Base-by-base conservation (phyloP, 1,140 invertebrate genomes). In the Lepidurus couesii region DNA sequence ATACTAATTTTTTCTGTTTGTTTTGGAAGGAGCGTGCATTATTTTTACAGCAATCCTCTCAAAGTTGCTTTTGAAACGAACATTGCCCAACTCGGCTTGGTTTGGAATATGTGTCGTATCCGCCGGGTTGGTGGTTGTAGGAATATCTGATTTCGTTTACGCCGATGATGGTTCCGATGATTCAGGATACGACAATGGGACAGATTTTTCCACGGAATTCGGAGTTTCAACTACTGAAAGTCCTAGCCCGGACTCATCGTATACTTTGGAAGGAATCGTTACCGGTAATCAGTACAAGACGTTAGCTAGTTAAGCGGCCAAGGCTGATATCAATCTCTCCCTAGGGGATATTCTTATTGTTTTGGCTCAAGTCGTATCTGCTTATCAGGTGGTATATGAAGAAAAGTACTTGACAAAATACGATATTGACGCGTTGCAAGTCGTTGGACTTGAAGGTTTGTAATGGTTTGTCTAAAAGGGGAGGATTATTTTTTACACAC, bases 1-100 rank as follows among this genome's bases (percentile, higher is more conserved):
- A 47, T 78, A 73, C 26, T 79, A 76, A 45, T 76, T n/a, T 44
- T 44, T 43, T 16, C 7, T 75, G 7, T 78, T 78, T 80, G 80
- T 81, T 75, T 73, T 84, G 85, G 44, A 82, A 93, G 92, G 93
- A 77, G 91, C 96, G 80, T 91, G 97, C 0, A 97, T 98, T 80
- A 88, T 98, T 11, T 99, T 98, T 85, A 96, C 96, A 73, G 95
- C 93, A 3, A 84, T 97, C 11, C 86, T 98, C 0, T 97, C 96
- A 26, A 91, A 95, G n/a, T 91, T 90, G 43, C 97, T 97, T 84
- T 86, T 98, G 4, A 87, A 92, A 21, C 87, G 92, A 80, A 87
- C 86, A 75, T 87, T 96, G 43, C 88, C 87, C 78, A 83, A 81
- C n/a, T 88, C 88, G 80, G 90, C 97, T 86, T 98, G 96, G 95